phyloP scores from a whole-genome alignment of 2,888 invertebrate genomes.

The Mesoligia furuncula region DNA sequence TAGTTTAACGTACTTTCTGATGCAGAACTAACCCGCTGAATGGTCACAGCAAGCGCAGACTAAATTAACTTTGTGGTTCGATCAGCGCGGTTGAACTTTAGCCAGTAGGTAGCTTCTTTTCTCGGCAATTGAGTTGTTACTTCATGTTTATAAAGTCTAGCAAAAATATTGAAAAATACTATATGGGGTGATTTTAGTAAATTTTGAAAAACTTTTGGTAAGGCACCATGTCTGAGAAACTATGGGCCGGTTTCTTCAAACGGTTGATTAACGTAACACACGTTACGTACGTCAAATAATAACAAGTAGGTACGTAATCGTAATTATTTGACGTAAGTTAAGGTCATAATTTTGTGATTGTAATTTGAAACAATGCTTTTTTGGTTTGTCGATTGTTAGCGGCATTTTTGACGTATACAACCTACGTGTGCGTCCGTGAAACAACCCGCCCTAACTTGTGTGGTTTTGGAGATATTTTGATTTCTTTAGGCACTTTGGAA shows the following conservation, averaged over 20 bases:
- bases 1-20: neutral
- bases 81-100: neutral
- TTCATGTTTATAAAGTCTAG: neutral
- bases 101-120: constrained; percentile 2
- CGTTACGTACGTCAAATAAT: neutral
- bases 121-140: neutral
- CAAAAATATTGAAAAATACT: neutral
- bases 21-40: neutral
- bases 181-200: neutral
- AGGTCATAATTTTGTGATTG: too few species aligned
- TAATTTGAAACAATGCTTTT: too few species aligned
- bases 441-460: neutral
- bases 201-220: neutral
- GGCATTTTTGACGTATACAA: neutral
- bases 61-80: constrained; percentile 12
- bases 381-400: neutral
- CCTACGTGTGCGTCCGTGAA: neutral
- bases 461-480: neutral
- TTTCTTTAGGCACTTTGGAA: neutral
- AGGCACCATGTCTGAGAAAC: neutral
- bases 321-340: neutral
- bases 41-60: neutral
- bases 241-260: neutral
- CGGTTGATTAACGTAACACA: neutral
- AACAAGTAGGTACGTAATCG: neutral